Base-by-base conservation (phyloP, 1,140 invertebrate species). In the Cotesia glomerata region DNA sequence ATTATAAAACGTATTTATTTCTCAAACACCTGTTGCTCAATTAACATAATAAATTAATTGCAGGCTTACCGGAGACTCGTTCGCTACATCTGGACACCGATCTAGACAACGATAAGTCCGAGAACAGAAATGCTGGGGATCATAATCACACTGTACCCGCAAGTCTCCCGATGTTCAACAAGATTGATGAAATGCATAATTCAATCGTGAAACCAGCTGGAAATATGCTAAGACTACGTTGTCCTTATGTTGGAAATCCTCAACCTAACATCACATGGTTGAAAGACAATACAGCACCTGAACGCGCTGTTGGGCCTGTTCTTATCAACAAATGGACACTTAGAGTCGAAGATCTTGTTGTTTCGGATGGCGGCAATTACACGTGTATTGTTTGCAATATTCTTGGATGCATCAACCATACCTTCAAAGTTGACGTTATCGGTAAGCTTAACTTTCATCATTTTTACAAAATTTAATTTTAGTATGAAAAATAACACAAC, bases 321-420 rank as follows among this genome's bases (percentile, higher is more conserved):
- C 84, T 89, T 5, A 78, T 71, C 11, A 85, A 83, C n/a, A 92
- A 91, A 75, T 94, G 92, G 92, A 89, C 89, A 0, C 85, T 95
- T 11, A 88, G 86, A 5, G 81, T 95, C 73, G 93, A 95, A 76
- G 93, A 95, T 80, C 82, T 94, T 4, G 90, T 93, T 0, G 91
- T 91, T 2, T 87, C 90, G 9, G 96, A 97, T 77, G 90, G 90
- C 56, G 95, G 94, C 18, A 93, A 94, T 77, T 98, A 97, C 81
- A 96, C 93, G 0, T 98, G 96, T 79, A 86, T 92, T 34, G 92
- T 95, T 5, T 94, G 92, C 86, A 98, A 97, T 81, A 79, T 86
- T 5, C 80, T 92, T 14, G 95, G 92, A 5, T 94, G 94, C 78
- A 92, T 96, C 63, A 89, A 92, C 51, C 92, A 92, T 79, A 93